These are phyloP conservation scores for Ylistrum balloti DNA, from an alignment of 1,140 invertebrate species.

Conservation along the genomic window DNA sequence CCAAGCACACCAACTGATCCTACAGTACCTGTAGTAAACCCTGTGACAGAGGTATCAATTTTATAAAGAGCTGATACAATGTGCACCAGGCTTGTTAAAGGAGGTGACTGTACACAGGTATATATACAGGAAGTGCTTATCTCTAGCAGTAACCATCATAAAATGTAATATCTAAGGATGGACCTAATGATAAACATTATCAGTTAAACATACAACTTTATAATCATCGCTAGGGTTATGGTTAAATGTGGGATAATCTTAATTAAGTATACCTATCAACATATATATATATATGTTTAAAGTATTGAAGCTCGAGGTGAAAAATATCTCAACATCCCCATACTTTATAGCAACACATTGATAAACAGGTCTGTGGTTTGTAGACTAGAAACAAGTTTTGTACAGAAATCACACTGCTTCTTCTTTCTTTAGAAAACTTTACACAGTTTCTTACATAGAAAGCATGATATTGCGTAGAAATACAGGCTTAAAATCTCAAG, in stretches of 20 bases:
- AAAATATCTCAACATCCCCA: background rate
- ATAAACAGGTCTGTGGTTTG: background rate
- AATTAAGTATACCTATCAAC: too few relatives aligned
- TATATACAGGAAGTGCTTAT: background rate
- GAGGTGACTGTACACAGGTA: background rate
- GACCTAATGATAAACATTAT: too few relatives aligned
- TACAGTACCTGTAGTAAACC: background rate
- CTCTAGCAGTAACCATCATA: background rate
- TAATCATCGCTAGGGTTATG: too few relatives aligned
- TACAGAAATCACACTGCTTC: background rate
- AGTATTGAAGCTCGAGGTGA: too few relatives aligned
- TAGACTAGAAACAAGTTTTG: background rate
- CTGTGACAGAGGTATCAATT: background rate
- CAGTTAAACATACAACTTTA: too few relatives aligned
- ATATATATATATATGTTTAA: too few relatives aligned
- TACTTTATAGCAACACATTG: background rate
- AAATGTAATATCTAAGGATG: too few relatives aligned
- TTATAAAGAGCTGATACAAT: background rate
- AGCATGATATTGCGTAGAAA: background rate
- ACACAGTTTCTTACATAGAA: background rate
- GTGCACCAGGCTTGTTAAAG: background rate
- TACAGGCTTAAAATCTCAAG: constrained; percentile 19
- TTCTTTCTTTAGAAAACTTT: background rate
- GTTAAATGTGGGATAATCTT: too few relatives aligned
- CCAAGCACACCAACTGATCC: background rate